Evolutionary conservation across 2,888 invertebrate genomes (phyloP).

Genomic region (Dryocosmus kuriphilus): DNA sequence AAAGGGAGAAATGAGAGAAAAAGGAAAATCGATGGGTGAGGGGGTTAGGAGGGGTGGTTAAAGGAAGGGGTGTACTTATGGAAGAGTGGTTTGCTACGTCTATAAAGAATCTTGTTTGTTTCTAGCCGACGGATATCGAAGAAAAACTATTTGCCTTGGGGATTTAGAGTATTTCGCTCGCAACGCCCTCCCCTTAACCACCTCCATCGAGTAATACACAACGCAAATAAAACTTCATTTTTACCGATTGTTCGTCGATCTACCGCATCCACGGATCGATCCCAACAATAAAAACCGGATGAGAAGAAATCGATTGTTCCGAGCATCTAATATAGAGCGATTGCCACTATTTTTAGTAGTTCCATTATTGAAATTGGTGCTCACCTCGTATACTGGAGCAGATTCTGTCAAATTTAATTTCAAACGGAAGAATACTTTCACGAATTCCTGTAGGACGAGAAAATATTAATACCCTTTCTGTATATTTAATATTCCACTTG

Average conservation of each 20-base stretch:
- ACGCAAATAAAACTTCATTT: constrained; percentile 68
- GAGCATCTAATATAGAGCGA: constrained; percentile 16
- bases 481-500: constrained; percentile 38
- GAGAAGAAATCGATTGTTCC: constrained; percentile 32
- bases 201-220: constrained; percentile 59
- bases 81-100: constrained; percentile 72
- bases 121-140: constrained; percentile 72
- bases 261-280: constrained; percentile 46
- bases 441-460: constrained; percentile 22
- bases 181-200: constrained; percentile 46
- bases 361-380: constrained; percentile 35
- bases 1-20: constrained; percentile 54
- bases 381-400: constrained; percentile 12
- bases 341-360: no score
- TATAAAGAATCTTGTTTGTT: constrained; percentile 76
- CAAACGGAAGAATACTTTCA: constrained; percentile 36
- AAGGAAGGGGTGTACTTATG: constrained; percentile 66
- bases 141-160: constrained; percentile 72
- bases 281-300: constrained; percentile 22
- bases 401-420: constrained; percentile 38
- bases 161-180: constrained; percentile 71
- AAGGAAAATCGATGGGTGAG: constrained; percentile 53
- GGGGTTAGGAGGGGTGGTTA: constrained; percentile 41
- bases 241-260: constrained; percentile 63
- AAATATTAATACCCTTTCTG: constrained; percentile 38